These are phyloP conservation scores for Monarcha castaneiventris DNA, from an alignment of 2,113 vertebrate species.

Conservation along the genomic window DNA sequence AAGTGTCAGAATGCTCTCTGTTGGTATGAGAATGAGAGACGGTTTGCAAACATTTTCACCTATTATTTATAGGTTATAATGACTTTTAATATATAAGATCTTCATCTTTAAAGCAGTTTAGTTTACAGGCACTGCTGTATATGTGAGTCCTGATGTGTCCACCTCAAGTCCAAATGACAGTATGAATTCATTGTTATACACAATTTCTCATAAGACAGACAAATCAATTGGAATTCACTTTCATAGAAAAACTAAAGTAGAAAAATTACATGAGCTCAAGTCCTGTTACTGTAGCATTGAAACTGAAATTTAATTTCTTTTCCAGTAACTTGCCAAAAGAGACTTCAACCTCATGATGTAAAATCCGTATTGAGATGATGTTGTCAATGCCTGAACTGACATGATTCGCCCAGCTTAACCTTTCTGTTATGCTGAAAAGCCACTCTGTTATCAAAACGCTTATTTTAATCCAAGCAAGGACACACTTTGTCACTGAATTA, in stretches of 20 bases:
- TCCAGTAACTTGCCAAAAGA: not conserved
- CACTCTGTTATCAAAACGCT: not conserved
- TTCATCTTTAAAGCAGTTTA: not conserved
- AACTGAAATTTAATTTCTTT: constrained; percentile 1
- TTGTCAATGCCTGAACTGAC: not conserved
- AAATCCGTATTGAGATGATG: not conserved
- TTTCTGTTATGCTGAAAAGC: not conserved
- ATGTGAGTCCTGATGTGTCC: not conserved
- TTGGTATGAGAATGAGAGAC: not conserved
- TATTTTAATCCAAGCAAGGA: not conserved
- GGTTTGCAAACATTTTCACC: not conserved
- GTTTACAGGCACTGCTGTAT: not conserved
- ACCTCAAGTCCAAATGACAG: not conserved
- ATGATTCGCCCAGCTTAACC: not conserved
- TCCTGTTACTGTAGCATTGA: not conserved
- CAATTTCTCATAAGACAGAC: not conserved
- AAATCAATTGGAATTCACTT: constrained; percentile 15
- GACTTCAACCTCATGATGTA: not conserved
- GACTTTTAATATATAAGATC: not conserved
- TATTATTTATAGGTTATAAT: not conserved
- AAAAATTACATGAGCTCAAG: not conserved
- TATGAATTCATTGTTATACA: not conserved
- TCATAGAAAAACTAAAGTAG: not conserved
- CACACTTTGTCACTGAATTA: not conserved
- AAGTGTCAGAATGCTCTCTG: not conserved